phyloP scores from a whole-genome alignment of 2,113 vertebrate genomes.

The Vidua chalybeata region DNA sequence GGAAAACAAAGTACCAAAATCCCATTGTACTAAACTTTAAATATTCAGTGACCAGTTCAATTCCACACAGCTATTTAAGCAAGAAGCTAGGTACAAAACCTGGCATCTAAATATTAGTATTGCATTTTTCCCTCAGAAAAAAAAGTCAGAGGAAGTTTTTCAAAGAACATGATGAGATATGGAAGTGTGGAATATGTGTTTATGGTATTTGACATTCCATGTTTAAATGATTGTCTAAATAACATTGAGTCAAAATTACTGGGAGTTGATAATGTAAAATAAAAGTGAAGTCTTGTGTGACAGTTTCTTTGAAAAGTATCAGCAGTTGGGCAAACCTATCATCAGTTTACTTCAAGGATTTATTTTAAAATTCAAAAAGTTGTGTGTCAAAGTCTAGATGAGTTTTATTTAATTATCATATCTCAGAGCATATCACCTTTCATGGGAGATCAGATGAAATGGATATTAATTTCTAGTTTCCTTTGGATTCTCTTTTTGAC shows the following conservation, averaged over 20 bases:
- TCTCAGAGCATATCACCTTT: conserved; percentile 25
- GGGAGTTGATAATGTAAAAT: background rate
- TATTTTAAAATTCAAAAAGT: conserved; percentile 42
- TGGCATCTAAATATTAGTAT: background rate
- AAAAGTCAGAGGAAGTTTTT: background rate
- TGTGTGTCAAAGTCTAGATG: conserved; percentile 27
- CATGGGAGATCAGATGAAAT: conserved; percentile 27
- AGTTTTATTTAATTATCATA: conserved; percentile 36
- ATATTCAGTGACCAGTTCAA: background rate
- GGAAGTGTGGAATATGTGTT: background rate
- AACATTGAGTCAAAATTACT: conserved; percentile 2
- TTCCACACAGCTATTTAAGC: background rate
- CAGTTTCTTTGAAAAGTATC: conserved; percentile 53
- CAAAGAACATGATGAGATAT: background rate
- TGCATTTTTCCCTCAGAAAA: background rate
- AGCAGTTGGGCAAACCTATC: conserved; percentile 33
- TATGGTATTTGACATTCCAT: background rate
- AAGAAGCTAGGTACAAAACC: background rate
- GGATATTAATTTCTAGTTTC: conserved; percentile 40
- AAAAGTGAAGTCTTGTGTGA: background rate
- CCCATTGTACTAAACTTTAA: background rate
- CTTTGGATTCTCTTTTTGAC: conserved; percentile 38
- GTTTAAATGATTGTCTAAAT: conserved; percentile 1
- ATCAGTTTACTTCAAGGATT: conserved; percentile 34
- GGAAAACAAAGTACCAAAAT: background rate